phyloP scores from a whole-genome alignment of 2,888 invertebrate genomes.

The Gymnosoma rotundatum region DNA sequence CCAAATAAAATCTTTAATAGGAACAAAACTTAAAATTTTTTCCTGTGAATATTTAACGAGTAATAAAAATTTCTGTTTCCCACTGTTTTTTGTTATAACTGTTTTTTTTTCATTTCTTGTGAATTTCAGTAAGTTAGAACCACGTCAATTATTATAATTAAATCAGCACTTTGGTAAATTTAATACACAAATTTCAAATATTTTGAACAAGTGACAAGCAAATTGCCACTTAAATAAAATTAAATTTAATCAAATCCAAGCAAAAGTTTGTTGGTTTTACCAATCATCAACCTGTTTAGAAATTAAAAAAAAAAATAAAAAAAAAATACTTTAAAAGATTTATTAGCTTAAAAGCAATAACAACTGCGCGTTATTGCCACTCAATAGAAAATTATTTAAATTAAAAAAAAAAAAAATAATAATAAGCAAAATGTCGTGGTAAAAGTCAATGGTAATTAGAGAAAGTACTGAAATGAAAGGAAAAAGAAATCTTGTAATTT shows the following conservation, averaged over 20 bases:
- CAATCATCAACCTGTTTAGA: neutral
- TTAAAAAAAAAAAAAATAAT: neutral
- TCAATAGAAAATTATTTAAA: neutral
- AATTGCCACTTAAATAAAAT: slow-evolving; percentile 25
- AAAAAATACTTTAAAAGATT: neutral
- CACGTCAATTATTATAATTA: too few species aligned
- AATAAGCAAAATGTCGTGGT: neutral
- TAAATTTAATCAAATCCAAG: slow-evolving; percentile 26
- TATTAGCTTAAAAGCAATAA: neutral
- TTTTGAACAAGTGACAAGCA: neutral
- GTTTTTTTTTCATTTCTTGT: too few species aligned
- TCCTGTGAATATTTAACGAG: too few species aligned
- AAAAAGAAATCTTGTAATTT: neutral
- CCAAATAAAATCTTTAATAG: too few species aligned
- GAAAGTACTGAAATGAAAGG: neutral
- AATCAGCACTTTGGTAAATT: too few species aligned
- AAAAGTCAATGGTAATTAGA: neutral
- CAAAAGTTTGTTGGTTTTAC: neutral
- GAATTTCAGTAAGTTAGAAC: too few species aligned
- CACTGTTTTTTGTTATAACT: too few species aligned
- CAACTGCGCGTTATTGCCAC: neutral
- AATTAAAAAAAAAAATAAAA: neutral
- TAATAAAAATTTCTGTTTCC: too few species aligned
- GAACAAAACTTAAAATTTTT: too few species aligned
- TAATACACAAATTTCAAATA: too few species aligned